These are phyloP conservation scores for Naja naja DNA, from an alignment of 2,113 vertebrate species.

Conservation along the genomic window DNA sequence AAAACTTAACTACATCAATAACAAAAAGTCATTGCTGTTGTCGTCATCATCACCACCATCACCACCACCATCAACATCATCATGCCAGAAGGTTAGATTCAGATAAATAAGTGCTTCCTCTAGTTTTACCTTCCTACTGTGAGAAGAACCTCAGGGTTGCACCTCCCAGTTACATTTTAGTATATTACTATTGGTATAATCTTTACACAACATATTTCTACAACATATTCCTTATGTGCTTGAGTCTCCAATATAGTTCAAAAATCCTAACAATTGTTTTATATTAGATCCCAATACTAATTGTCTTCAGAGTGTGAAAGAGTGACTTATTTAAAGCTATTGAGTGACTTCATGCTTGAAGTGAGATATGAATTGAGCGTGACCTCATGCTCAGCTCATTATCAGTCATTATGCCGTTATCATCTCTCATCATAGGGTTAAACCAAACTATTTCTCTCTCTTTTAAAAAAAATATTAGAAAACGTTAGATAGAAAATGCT, in stretches of 20 bases:
- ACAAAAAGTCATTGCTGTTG: background rate
- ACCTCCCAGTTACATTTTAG: background rate
- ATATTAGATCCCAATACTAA: background rate
- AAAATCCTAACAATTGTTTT: background rate
- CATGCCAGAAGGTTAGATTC: background rate
- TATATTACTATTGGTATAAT: background rate
- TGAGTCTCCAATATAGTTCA: background rate
- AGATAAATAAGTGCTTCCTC: background rate
- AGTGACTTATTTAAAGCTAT: background rate
- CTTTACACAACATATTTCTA: background rate
- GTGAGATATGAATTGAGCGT: background rate
- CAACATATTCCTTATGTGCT: background rate
- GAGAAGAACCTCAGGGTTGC: background rate
- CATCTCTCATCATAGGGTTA: background rate
- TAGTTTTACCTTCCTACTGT: background rate
- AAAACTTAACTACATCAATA: background rate
- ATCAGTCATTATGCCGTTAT: background rate
- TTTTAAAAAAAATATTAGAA: background rate
- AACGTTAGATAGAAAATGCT: background rate
- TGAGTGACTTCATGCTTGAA: background rate
- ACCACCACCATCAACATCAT: fast-evolving
- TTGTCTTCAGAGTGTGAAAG: background rate
- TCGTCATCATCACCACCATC: too few relatives aligned
- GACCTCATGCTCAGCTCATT: background rate
- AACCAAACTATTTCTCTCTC: background rate